Evolutionary conservation across 1,140 invertebrate genomes (phyloP).

Genomic region (Aethina tumida): DNA sequence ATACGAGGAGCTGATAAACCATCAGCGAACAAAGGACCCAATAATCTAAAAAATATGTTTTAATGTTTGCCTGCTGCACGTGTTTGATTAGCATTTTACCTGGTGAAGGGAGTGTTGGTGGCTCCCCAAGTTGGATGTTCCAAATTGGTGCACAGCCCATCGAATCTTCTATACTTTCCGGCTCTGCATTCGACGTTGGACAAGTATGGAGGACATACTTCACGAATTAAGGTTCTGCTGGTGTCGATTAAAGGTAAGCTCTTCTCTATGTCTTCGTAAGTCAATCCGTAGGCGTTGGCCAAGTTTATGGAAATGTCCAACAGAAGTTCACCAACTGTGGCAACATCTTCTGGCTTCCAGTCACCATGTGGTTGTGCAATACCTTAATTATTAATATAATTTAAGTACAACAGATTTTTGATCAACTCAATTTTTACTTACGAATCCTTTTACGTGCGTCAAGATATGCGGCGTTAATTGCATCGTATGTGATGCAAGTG

Average conservation of each 20-base stretch:
- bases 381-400: conserved; percentile 39
- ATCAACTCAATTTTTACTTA: conserved; percentile 42
- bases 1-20: conserved; percentile 73
- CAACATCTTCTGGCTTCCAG: conserved; percentile 71
- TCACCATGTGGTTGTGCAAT: conserved; percentile 62
- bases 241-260: conserved; percentile 82
- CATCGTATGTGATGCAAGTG: conserved; percentile 85
- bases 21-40: conserved; percentile 69
- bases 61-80: conserved; percentile 2
- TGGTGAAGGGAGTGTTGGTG: conserved; percentile 71
- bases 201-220: conserved; percentile 80
- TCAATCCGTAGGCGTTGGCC: conserved; percentile 73
- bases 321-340: conserved; percentile 73
- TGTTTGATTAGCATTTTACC: conserved; percentile 39
- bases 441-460: conserved; percentile 77
- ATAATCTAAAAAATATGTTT: conserved; percentile 43
- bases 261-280: conserved; percentile 78
- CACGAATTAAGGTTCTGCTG: conserved; percentile 74
- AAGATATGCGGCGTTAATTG: conserved; percentile 78
- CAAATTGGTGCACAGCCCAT: conserved; percentile 90
- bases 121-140: conserved; percentile 85
- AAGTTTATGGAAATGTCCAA: conserved; percentile 76
- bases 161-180: conserved; percentile 81
- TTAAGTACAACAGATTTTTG: conserved; percentile 1
- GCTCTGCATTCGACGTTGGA: conserved; percentile 77